These are phyloP conservation scores for Neodiprion lecontei DNA, from an alignment of 1,140 invertebrate genomes.

Conservation along the genomic window DNA sequence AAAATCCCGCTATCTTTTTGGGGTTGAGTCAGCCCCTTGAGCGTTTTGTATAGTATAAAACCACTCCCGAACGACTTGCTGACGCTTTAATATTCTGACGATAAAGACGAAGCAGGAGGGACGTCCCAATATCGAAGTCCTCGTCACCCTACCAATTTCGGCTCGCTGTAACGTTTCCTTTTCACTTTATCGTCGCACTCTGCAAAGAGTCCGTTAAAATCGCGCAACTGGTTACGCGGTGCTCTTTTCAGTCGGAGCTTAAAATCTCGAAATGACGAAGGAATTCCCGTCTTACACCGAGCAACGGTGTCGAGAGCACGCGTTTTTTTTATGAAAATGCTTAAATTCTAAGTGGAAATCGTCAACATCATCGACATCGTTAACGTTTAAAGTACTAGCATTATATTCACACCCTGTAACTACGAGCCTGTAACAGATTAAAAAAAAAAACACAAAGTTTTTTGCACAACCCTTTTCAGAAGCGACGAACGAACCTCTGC, in stretches of 20 bases:
- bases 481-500: too few species aligned
- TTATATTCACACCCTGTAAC: too few species aligned
- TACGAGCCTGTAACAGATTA: too few species aligned
- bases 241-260: not conserved
- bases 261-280: not conserved
- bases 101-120: slow-evolving; percentile 1
- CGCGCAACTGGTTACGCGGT: not conserved
- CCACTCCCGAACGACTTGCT: not conserved
- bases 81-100: not conserved
- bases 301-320: not conserved
- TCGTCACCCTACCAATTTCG: slow-evolving; percentile 1
- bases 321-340: not conserved
- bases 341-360: too few species aligned
- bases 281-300: not conserved
- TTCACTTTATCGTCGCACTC: not conserved
- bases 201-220: not conserved
- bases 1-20: not conserved
- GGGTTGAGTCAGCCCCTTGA: not conserved
- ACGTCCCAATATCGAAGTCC: not conserved
- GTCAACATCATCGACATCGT: too few species aligned
- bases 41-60: not conserved
- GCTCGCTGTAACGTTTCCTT: not conserved
- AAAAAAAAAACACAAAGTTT: too few species aligned
- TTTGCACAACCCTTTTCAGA: too few species aligned
- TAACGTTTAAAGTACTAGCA: too few species aligned